Percentiles rank a stretch among this genome's conserved stretches.
phyloP scores from a whole-genome alignment of 1,140 invertebrate genomes.

The Drosophila obscura region DNA sequence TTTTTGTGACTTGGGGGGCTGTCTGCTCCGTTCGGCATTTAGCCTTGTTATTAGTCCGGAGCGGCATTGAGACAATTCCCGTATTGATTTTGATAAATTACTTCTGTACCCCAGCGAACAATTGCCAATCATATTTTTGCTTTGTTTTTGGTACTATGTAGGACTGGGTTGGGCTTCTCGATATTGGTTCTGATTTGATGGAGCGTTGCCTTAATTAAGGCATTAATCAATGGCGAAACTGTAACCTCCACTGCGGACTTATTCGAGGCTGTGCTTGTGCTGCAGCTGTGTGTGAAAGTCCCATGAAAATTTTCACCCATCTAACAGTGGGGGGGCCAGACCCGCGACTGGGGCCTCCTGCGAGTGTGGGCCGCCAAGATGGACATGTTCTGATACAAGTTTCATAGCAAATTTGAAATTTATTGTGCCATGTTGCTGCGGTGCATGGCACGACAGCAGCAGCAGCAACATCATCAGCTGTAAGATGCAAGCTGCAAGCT shows the following conservation, averaged over 20 bases:
- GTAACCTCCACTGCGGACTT: slow-evolving; percentile 3
- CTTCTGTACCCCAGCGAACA: slow-evolving; percentile 40
- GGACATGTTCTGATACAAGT: slow-evolving; percentile 82
- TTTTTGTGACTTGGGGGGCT: slow-evolving; percentile 65
- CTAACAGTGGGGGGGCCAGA: slow-evolving; percentile 8
- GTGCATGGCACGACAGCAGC: slow-evolving; percentile 49
- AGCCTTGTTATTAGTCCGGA: slow-evolving; percentile 58
- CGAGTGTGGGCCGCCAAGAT: slow-evolving; percentile 69
- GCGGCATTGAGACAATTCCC: slow-evolving; percentile 70
- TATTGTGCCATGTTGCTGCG: slow-evolving; percentile 60
- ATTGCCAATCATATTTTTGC: slow-evolving; percentile 56
- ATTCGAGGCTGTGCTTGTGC: slow-evolving; percentile 23
- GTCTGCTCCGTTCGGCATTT: slow-evolving; percentile 50
- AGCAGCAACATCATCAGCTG: slow-evolving; percentile 39
- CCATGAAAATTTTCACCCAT: slow-evolving; percentile 65
- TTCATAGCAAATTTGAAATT: slow-evolving; percentile 81
- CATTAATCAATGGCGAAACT: slow-evolving; percentile 62
- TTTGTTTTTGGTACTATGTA: neutral
- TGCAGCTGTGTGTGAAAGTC: slow-evolving; percentile 61
- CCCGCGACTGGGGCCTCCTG: slow-evolving; percentile 4
- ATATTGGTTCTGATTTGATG: slow-evolving; percentile 38
- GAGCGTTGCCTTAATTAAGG: slow-evolving; percentile 71
- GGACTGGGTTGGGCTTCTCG: neutral
- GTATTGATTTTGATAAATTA: slow-evolving; percentile 81
- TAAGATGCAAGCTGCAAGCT: slow-evolving; percentile 30